Evolutionary conservation across 2,888 invertebrate genomes (phyloP).

Genomic region (Standfussiana lucernea): DNA sequence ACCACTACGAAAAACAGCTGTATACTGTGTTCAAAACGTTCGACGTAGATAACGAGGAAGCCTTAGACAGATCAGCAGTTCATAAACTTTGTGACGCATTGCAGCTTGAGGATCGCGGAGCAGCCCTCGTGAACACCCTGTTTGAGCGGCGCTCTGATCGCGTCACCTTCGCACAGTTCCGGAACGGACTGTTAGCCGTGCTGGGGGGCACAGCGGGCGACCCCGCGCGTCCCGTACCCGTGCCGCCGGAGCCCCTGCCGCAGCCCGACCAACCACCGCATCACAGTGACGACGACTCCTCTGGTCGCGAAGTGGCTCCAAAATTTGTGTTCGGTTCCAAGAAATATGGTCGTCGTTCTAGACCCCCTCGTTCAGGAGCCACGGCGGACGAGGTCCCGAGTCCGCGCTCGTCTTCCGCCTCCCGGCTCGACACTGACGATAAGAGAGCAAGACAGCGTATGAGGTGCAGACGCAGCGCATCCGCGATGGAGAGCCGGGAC

Average conservation of each 20-base stretch:
- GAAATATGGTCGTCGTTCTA: slow-evolving; percentile 94
- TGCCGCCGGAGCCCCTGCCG: slow-evolving; percentile 67
- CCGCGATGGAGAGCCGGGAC: slow-evolving; percentile 79
- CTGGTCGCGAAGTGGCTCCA: slow-evolving; percentile 93
- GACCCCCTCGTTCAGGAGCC: slow-evolving; percentile 87
- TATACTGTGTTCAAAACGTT: slow-evolving; percentile 95
- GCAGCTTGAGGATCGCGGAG: slow-evolving; percentile 94
- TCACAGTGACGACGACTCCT: slow-evolving; percentile 89
- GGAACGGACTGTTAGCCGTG: slow-evolving; percentile 93
- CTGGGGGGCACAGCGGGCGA: slow-evolving; percentile 90
- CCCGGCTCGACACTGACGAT: slow-evolving; percentile 78
- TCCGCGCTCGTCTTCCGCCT: slow-evolving; percentile 81
- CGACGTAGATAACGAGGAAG: slow-evolving; percentile 93
- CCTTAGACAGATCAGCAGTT: slow-evolving; percentile 92
- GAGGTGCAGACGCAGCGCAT: slow-evolving; percentile 79
- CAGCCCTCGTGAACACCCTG: slow-evolving; percentile 91
- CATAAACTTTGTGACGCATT: slow-evolving; percentile 93
- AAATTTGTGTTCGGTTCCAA: slow-evolving; percentile 94
- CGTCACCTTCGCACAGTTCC: slow-evolving; percentile 93
- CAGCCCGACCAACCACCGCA: slow-evolving; percentile 66
- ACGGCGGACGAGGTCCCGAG: slow-evolving; percentile 67
- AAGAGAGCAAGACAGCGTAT: slow-evolving; percentile 73
- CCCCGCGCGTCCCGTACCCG: slow-evolving; percentile 66
- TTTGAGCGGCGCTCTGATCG: slow-evolving; percentile 88
- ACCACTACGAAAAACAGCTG: slow-evolving; percentile 95